Evolutionary conservation across 2,113 vertebrate genomes (phyloP).

Genomic region (Ranitomeya imitator): DNA sequence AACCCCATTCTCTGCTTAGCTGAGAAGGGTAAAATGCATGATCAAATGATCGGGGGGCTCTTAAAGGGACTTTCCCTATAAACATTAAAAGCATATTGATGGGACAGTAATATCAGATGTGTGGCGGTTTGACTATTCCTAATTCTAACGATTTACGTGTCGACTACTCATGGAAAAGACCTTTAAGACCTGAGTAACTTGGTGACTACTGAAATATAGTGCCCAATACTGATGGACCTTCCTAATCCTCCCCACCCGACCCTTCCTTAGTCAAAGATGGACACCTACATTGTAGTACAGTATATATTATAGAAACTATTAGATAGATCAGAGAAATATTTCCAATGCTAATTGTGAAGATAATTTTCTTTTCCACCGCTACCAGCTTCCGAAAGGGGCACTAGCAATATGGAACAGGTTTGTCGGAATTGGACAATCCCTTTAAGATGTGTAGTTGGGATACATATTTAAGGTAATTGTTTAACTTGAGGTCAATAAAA

Average conservation of each 20-base stretch:
- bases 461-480: background rate
- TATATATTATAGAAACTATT: no score
- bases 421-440: background rate
- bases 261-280: no score
- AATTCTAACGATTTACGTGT: background rate
- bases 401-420: background rate
- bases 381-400: background rate
- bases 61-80: background rate
- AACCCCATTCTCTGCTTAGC: background rate
- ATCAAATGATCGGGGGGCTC: background rate
- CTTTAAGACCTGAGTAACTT: background rate
- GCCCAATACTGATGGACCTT: no score
- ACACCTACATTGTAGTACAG: no score
- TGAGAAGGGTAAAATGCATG: background rate
- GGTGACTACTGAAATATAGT: no score
- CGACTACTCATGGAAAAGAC: background rate
- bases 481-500: background rate
- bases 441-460: background rate
- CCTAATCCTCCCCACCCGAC: no score
- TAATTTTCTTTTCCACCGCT: background rate
- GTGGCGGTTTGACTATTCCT: background rate
- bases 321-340: background rate
- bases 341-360: background rate
- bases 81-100: no score
- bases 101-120: background rate